Base-by-base conservation (phyloP, 2,888 invertebrate genomes). In the Podabrus alpinus region DNA sequence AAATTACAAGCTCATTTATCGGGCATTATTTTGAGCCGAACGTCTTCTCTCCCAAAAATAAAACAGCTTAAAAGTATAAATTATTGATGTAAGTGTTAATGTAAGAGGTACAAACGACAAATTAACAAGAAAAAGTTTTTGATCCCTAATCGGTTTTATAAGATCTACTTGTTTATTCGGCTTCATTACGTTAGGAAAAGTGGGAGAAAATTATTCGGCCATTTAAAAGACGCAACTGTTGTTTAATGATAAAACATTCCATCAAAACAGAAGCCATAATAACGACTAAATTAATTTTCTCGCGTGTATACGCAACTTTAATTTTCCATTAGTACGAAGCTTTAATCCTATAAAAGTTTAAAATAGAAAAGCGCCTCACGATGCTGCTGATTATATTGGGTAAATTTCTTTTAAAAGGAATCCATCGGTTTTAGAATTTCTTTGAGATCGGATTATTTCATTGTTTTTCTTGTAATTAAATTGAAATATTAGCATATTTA, bases 51-150 rank as follows among this genome's bases (percentile, higher is more conserved):
- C n/a, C 45, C n/a, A 21, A n/a, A 45, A n/a, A 45, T n/a, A 45
- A 45, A 45, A n/a, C 5, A 13, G n/a, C n/a, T n/a, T n/a, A 45
- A 45, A 45, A 45, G n/a, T 45, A 45, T 45, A 45, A 45, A 45
- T 45, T 45, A 45, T 45, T 45, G 45, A 45, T 45, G 45, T 45
- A 45, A 45, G 45, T 45, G 45, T 45, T 45, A 45, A 45, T 45
- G 45, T 45, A 7, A 45, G 45, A 45, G 45, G 45, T 45, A 45
- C 7, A 45, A 45, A n/a, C 76, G 79, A 78, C 78, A 80, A 80
- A 81, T 81, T 81, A 81, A 79, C 80, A 80, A 81, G 80, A 80
- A 81, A 81, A 81, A 81, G 78, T 81, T 81, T 81, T 78, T 79
- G 80, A 80, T 79, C 79, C 79, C n/a, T n/a, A n/a, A 45, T 24